These are phyloP conservation scores for Pachypeltis micranthus DNA, from an alignment of 1,140 invertebrate species.

Conservation along the genomic window DNA sequence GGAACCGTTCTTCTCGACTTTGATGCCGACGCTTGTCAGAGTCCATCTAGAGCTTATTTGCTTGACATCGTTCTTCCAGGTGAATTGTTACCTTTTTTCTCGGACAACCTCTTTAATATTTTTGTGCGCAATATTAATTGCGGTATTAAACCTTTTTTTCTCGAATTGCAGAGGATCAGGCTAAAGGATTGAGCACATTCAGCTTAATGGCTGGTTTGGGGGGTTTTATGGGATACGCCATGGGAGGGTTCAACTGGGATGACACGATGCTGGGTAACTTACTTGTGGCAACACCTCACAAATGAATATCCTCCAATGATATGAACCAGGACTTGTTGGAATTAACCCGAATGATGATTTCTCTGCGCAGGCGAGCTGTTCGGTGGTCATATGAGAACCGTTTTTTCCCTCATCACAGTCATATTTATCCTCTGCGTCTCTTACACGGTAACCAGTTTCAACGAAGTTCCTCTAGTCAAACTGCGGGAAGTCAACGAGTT, in stretches of 20 bases:
- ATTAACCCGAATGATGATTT: too few relatives aligned
- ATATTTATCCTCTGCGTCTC: constrained; percentile 72
- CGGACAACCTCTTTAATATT: too few relatives aligned
- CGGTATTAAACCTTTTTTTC: too few relatives aligned
- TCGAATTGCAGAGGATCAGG: constrained; percentile 68
- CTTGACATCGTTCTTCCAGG: constrained; percentile 82
- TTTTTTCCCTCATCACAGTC: constrained; percentile 77
- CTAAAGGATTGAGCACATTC: constrained; percentile 83
- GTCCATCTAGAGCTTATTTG: constrained; percentile 81
- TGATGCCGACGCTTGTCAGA: constrained; percentile 91
- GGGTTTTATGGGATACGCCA: constrained; percentile 82
- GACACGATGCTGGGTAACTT: constrained; percentile 58
- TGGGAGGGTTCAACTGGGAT: constrained; percentile 91
- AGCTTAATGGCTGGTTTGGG: constrained; percentile 93
- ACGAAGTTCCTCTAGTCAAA: constrained; percentile 65
- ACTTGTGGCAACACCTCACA: not conserved
- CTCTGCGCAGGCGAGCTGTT: constrained; percentile 58
- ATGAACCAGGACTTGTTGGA: too few relatives aligned
- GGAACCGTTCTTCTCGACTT: constrained; percentile 91
- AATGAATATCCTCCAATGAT: too few relatives aligned
- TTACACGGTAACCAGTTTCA: constrained; percentile 73
- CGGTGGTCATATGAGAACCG: constrained; percentile 78
- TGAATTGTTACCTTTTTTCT: too few relatives aligned
- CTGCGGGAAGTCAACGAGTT: not conserved
- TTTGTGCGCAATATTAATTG: too few relatives aligned